Percentiles rank a stretch among this genome's conserved stretches.
phyloP scores from a whole-genome alignment of 2,888 invertebrate genomes.

The Lasioglossum calceatum region DNA sequence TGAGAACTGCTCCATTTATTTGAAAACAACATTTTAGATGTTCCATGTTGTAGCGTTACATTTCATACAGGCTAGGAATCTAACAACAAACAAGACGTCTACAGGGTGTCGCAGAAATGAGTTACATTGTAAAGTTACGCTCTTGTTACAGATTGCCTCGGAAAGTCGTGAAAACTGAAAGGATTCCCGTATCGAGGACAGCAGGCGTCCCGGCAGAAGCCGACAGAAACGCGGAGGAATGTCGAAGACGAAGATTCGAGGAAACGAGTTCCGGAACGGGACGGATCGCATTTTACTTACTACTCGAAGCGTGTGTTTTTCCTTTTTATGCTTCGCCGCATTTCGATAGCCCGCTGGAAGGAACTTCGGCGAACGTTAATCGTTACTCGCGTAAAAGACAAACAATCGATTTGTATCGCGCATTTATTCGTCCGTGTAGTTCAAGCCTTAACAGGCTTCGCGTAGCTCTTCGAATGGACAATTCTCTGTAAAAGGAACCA shows the following conservation, averaged over 20 bases:
- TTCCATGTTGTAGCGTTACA: background rate
- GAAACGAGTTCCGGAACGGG: conserved; percentile 16
- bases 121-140: no score
- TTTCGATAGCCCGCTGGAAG: background rate
- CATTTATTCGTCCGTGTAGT: conserved; percentile 5
- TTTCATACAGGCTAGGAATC: no score
- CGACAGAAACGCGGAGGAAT: conserved; percentile 8
- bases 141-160: conserved; percentile 65
- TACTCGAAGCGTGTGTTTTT: conserved; percentile 23
- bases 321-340: conserved; percentile 9
- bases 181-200: conserved; percentile 35
- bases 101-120: no score
- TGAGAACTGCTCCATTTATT: background rate
- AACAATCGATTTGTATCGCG: conserved; percentile 35
- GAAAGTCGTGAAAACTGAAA: conserved; percentile 52
- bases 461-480: background rate
- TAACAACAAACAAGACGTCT: no score
- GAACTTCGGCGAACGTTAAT: conserved; percentile 13
- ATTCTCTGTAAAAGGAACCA: background rate
- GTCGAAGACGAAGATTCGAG: conserved; percentile 37
- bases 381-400: conserved; percentile 53
- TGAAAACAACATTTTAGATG: background rate
- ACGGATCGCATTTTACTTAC: conserved; percentile 18
- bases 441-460: background rate
- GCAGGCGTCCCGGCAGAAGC: conserved; percentile 4